Conservation (phyloP, 2,888 invertebrate genomes). For the Caenorhabditis sp. region DNA sequence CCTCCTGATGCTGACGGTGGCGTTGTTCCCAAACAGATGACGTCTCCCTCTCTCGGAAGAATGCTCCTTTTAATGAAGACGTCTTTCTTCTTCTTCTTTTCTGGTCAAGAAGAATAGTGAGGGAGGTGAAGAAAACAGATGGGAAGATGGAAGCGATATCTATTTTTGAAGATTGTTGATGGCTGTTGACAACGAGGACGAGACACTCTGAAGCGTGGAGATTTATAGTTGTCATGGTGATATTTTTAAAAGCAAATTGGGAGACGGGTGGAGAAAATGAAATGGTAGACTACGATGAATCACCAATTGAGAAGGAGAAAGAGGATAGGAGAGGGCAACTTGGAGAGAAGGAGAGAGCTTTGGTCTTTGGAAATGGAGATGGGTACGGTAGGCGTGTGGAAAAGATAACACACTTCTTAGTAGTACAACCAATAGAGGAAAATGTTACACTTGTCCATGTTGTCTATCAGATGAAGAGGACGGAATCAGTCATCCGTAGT, state of each 20-base stretch:
- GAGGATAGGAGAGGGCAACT: slow-evolving; percentile 10
- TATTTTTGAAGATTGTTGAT: slow-evolving; percentile 26
- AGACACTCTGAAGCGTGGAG: slow-evolving; percentile 21
- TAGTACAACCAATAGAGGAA: neutral
- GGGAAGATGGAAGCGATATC: neutral
- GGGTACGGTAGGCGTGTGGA: neutral
- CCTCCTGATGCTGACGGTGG: neutral
- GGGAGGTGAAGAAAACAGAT: slow-evolving; percentile 8
- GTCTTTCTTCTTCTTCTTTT: neutral
- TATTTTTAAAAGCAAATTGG: neutral
- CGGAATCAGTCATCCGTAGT: neutral
- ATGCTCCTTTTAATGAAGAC: slow-evolving; percentile 13
- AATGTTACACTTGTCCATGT: neutral
- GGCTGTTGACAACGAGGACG: too few relatives aligned
- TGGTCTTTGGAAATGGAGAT: neutral
- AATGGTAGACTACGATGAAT: neutral
- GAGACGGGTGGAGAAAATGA: neutral
- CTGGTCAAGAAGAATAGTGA: neutral
- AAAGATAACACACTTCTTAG: neutral
- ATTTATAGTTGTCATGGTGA: slow-evolving; percentile 22
- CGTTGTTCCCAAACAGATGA: slow-evolving; percentile 8
- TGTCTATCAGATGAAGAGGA: neutral
- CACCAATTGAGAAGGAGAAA: neutral
- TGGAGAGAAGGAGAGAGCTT: neutral
- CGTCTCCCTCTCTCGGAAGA: too few relatives aligned